Conservation (phyloP, 2,113 vertebrate species). For the Scortum barcoo region DNA sequence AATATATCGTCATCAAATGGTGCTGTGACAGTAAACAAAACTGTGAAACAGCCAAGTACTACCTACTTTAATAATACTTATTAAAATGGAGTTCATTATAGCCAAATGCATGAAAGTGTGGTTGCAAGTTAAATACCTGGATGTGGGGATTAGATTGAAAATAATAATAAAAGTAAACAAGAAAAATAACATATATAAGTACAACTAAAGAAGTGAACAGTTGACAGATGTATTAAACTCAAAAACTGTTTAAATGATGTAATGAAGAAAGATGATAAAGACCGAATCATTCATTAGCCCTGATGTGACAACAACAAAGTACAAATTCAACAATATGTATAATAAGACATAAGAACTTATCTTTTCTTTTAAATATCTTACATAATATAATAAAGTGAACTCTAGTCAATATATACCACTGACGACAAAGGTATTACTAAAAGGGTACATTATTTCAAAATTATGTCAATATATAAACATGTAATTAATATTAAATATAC, state of each 20-base stretch:
- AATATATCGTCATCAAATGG: background rate
- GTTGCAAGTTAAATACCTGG: background rate
- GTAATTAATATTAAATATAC: background rate
- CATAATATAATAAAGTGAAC: background rate
- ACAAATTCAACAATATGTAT: background rate
- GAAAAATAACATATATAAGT: background rate
- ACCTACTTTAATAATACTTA: background rate
- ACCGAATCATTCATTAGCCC: background rate
- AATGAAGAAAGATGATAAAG: background rate
- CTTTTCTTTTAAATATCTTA: too few species aligned
- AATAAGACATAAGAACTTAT: background rate
- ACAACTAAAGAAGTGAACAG: background rate
- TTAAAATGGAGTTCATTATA: background rate
- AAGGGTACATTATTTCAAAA: background rate
- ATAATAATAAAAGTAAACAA: background rate
- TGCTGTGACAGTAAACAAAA: slow-evolving; percentile 7
- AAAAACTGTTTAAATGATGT: background rate
- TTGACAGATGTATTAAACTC: background rate
- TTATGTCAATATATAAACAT: background rate
- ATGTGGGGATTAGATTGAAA: background rate
- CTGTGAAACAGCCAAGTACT: background rate
- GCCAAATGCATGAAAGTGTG: background rate
- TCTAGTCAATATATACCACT: background rate
- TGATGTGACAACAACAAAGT: background rate
- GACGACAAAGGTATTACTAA: background rate